Percentiles rank a stretch among this genome's conserved stretches.
Conservation (phyloP, 2,113 vertebrate species). For the Brachyhypopomus occidentalis region DNA sequence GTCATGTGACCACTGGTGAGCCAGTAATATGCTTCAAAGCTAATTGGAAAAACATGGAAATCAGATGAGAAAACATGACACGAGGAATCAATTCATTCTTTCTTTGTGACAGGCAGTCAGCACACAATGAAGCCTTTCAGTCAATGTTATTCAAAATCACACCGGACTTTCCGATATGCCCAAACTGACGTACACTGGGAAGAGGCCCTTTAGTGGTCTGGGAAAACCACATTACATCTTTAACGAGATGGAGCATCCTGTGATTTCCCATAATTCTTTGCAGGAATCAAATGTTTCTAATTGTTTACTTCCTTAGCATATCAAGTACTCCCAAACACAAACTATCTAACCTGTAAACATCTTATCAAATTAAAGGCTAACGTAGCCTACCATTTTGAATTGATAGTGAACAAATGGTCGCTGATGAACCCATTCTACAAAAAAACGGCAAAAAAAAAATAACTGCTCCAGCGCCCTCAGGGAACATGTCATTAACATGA, state of each 20-base stretch:
- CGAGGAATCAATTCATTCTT: slow-evolving; percentile 4
- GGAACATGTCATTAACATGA: not conserved
- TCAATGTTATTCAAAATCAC: slow-evolving; percentile 14
- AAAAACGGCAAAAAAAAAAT: not conserved
- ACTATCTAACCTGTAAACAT: not conserved
- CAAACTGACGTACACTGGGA: slow-evolving; percentile 38
- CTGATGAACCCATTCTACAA: too few relatives aligned
- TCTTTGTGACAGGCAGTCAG: not conserved
- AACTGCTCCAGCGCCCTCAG: not conserved
- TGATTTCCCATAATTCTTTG: slow-evolving; percentile 8
- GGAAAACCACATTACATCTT: slow-evolving; percentile 14
- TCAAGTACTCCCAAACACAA: not conserved
- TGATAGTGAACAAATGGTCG: not conserved
- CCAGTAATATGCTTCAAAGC: too few relatives aligned
- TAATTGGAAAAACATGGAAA: not conserved
- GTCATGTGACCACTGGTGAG: too few relatives aligned
- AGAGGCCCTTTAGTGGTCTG: not conserved
- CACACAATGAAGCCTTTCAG: slow-evolving; percentile 17
- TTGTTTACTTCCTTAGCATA: slow-evolving; percentile 8
- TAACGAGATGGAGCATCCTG: not conserved
- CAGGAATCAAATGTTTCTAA: not conserved
- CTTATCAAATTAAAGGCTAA: not conserved
- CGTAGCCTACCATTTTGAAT: not conserved
- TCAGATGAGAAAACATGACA: not conserved
- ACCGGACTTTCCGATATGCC: not conserved